These are phyloP conservation scores for Pagetopsis macropterus DNA, from an alignment of 2,797 vertebrate genomes.

Conservation along the genomic window DNA sequence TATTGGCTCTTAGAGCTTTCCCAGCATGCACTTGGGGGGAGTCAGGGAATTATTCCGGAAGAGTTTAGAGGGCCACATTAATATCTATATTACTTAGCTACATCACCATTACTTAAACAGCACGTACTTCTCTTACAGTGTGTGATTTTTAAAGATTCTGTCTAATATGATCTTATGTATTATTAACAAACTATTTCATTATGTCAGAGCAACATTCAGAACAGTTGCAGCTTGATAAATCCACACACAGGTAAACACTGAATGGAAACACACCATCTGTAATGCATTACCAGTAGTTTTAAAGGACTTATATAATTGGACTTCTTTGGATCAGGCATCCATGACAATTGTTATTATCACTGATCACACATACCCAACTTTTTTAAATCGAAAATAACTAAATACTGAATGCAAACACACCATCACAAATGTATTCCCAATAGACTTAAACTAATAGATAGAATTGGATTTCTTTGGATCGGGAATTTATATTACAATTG, in stretches of 20 bases:
- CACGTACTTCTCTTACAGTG: constrained; percentile 15
- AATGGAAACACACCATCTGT: background rate
- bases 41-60: constrained; percentile 3
- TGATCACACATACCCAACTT: background rate
- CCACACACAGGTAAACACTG: constrained; percentile 8
- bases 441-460: no score
- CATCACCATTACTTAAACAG: constrained; percentile 31
- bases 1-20: constrained; percentile 27
- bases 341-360: no score
- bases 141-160: background rate
- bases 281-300: no score
- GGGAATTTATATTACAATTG: background rate
- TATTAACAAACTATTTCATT: background rate
- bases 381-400: background rate
- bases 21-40: constrained; percentile 37
- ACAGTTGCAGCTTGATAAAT: constrained; percentile 9
- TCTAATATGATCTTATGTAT: background rate
- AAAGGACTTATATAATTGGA: background rate
- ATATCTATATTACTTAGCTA: constrained; percentile 27
- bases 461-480: background rate
- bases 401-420: background rate
- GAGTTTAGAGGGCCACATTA: constrained; percentile 18
- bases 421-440: no score
- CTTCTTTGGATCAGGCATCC: background rate
- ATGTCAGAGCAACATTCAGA: background rate